Base-by-base conservation (phyloP, 2,797 vertebrate species). In the Acrossocheilus fasciatus region DNA sequence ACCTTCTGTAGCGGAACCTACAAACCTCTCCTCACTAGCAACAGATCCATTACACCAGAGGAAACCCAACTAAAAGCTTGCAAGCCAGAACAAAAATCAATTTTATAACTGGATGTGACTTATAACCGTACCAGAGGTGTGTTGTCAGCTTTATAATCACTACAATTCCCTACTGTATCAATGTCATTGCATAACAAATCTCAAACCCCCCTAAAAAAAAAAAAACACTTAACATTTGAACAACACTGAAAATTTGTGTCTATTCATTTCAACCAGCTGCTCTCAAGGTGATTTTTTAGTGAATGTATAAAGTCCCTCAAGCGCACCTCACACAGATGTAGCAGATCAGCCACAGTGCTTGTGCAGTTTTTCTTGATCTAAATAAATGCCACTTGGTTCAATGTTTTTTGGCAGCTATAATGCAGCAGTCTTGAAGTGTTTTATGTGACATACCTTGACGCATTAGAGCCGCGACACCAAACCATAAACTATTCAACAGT, bases 401-500 rank as follows among this genome's bases (percentile, higher is more conserved):
- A 12, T 7, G 34, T 50, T 68, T 64, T 84, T 68, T 68, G 36
- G 41, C 30, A 10, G 59, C 14, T 74, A n/a, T 57, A 83, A 54
- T 43, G 74, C 23, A 54, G 11, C 39, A 23, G 18, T 74, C 6
- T 18, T 59, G 50, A 43, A 57, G 5, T 17, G 12, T 62, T 75
- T 11, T 20, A 88, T 94, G 93, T 91, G 90, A 79, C 93, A 92
- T 97, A 98, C 98, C 98, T 98, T 99, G 98, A 89, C 97, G 96
- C 98, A 99, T 98, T 91, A 99, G 97, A 90, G 98, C 98, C 93
- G 97, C 97, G 89, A 99, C 96, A 92, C 97, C 98, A 94, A 99
- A 99, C 98, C 98, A 99, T 96, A 99, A 98, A 94, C 98, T 98
- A 94, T 99, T 99, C 90, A 99, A 96, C 89, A 99, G 95, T 89